Evolutionary conservation across 2,888 invertebrate genomes (phyloP).

Genomic region (Sesia bembeciformis): DNA sequence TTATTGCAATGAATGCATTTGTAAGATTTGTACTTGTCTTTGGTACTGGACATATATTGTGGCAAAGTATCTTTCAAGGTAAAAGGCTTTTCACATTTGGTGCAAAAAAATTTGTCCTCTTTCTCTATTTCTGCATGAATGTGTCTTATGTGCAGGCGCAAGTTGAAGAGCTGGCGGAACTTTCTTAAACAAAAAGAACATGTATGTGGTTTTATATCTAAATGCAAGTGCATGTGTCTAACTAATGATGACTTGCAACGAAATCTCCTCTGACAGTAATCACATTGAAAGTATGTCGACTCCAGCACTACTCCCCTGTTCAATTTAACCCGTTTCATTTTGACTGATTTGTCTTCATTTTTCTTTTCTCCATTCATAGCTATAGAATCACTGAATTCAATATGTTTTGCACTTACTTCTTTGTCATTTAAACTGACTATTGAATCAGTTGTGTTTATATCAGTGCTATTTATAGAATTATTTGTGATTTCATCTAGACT

Average conservation of each 20-base stretch:
- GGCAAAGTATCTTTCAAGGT: constrained; percentile 83
- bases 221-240: constrained; percentile 79
- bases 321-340: constrained; percentile 8
- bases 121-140: constrained; percentile 61
- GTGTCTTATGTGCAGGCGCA: constrained; percentile 77
- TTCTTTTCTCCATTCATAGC: not conserved
- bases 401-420: too few species aligned
- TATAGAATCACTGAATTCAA: too few species aligned
- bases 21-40: constrained; percentile 67
- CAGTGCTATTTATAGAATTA: too few species aligned
- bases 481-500: too few species aligned
- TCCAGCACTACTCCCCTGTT: constrained; percentile 29
- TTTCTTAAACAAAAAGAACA: constrained; percentile 77
- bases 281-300: constrained; percentile 55
- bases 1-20: constrained; percentile 79
- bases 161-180: constrained; percentile 78
- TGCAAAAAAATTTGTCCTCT: constrained; percentile 76
- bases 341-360: not conserved
- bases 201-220: constrained; percentile 76
- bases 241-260: constrained; percentile 77
- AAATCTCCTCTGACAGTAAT: constrained; percentile 78
- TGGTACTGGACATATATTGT: constrained; percentile 82
- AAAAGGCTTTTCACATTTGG: constrained; percentile 84
- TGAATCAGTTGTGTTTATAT: too few species aligned
- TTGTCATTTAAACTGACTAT: too few species aligned